Base-by-base conservation (phyloP, 2,888 invertebrate genomes). In the Anagyrus pseudococci region DNA sequence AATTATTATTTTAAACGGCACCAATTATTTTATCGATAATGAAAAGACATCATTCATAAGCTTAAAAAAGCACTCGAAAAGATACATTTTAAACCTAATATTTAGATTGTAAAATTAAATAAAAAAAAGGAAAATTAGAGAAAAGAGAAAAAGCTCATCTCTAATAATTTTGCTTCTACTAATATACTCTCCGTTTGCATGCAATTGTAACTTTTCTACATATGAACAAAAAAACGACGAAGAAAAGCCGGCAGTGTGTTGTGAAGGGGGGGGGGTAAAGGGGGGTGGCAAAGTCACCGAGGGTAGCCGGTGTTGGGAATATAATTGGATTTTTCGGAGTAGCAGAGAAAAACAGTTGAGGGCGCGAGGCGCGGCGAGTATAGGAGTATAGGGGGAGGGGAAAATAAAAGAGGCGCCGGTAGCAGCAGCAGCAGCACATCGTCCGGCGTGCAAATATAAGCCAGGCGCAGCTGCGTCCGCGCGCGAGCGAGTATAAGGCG, bases 291-390 rank as follows among this genome's bases (percentile, higher is more conserved):
- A 10, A 29, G 29, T 10, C 29, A 29, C 29, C 29, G 29, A 29
- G 29, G 4, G 29, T 29, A 29, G 29, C 10, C 29, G 10, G 29
- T 20, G 41, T 23, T 19, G 46, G 29, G 57, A 56, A 64, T 53
- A 54, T 61, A 61, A 65, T 61, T 65, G 54, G 58, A 61, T 58
- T 65, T 65, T 65, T 61, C 29, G 54, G 47, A 50, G 37, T 20
- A 19, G 22, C 25, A 15, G 44, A 37, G n/a, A 56, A 64, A 60
- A 58, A 61, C 7, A 61, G 49, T 25, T 19, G 22, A 41, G 46
- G 13, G 25, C 23, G 23, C 37, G 23, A 13, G 29, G n/a, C n/a
- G n/a, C n/a, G n/a, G n/a, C 22, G 22, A 22, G 23, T 23, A 41
- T 2, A 20, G 25, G 13, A 26, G 4, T 13, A 33, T 23, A 47